Base-by-base conservation (phyloP, 1,140 invertebrate species). In the Neelides sp. region DNA sequence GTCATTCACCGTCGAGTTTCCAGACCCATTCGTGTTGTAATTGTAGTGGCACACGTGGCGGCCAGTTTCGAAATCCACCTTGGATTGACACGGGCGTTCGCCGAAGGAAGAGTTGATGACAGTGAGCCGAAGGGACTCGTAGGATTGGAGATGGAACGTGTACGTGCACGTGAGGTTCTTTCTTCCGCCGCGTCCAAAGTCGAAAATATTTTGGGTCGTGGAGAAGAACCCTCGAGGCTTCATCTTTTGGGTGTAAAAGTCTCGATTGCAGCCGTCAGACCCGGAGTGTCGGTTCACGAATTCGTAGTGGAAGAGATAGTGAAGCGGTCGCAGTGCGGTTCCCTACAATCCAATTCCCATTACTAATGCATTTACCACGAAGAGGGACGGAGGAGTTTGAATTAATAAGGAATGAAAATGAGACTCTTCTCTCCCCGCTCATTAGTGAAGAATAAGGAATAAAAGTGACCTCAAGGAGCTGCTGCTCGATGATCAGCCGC, bases 161-260 rank as follows among this genome's bases (percentile, higher is more conserved):
- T 83, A 85, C 28, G 77, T 70, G 63, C 83, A 86, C 24, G 79
- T 76, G n/a, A 86, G 62, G 50, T 78, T 76, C 26, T 66, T 70
- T n/a, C 76, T 75, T 4, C 83, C 83, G 0, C 83, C 83, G 15
- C 83, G 69, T 0, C 83, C 83, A 57, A 78, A 85, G 17, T 85
- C 72, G 55, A 85, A 78, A 1, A 84, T 78, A 61, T 87, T 85
- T 15, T 78, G 66, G 15, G 77, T 80, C n/a, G 80, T 76, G 4
- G 71, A 72, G 19, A 86, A 69, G 17, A 74, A 69, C 2, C 82
- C 81, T 73, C 68, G 24, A 69, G 68, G 42, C 24, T 52, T 59
- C 53, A 48, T 54, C 43, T 59, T 57, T 22, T 39, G 13, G 23
- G 48, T 32, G 30, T 43, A 13, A 50, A 40, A 61, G 34, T 52